A percentile compares a stretch with the other conserved stretches of the same genome.
These are phyloP conservation scores for Diprion similis DNA, from an alignment of 1,140 invertebrate species.

Conservation along the genomic window DNA sequence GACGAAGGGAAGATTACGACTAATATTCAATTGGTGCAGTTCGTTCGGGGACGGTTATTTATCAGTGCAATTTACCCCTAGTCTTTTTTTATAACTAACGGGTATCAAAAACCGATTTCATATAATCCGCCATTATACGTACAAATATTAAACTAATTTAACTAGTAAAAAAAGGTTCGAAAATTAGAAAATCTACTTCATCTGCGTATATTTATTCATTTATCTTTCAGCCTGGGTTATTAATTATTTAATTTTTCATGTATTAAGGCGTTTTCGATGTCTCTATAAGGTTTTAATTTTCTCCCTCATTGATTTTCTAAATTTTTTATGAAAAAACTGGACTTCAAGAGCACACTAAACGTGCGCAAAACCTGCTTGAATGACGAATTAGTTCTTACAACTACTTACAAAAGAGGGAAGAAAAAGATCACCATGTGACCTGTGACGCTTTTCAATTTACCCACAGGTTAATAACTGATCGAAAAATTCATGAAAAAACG, in stretches of 20 bases:
- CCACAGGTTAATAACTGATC: not conserved
- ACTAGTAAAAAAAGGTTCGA: not conserved
- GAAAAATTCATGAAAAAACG: not conserved
- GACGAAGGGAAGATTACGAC: too few relatives aligned
- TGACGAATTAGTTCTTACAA: slow-evolving; percentile 24
- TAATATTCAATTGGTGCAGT: not conserved
- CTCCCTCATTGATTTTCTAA: not conserved
- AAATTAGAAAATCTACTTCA: not conserved
- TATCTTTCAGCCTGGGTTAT: not conserved
- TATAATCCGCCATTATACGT: not conserved
- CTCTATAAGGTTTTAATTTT: slow-evolving; percentile 1
- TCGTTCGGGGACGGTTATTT: not conserved
- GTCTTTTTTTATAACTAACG: not conserved
- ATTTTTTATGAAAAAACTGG: slow-evolving; percentile 28
- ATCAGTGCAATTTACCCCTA: not conserved
- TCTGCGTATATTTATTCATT: not conserved
- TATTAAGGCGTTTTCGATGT: slow-evolving; percentile 54
- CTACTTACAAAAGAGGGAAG: not conserved
- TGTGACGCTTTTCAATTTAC: not conserved
- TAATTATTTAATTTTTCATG: not conserved
- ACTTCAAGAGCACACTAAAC: slow-evolving; percentile 31
- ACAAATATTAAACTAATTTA: not conserved
- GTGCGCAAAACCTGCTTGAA: slow-evolving; percentile 13
- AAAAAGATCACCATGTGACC: not conserved
- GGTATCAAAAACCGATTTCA: not conserved